A percentile compares a stretch with the other conserved stretches of the same genome.
Evolutionary conservation across 2,797 vertebrate genomes (phyloP).

Genomic region (Anas flavirostris): DNA sequence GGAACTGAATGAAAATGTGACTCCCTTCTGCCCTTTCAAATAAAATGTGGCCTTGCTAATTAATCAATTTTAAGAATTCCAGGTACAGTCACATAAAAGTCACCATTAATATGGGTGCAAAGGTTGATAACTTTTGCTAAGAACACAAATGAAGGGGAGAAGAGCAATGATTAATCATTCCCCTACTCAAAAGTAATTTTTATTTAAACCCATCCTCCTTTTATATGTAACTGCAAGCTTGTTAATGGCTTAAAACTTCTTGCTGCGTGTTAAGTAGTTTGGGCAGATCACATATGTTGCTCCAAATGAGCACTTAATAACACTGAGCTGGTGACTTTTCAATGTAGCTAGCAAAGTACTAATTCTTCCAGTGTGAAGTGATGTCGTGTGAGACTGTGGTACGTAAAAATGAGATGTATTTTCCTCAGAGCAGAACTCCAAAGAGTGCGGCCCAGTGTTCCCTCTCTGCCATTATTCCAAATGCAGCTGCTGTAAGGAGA

Average conservation of each 20-base stretch:
- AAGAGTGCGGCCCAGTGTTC: not conserved
- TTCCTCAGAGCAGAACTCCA: not conserved
- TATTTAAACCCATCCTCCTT: constrained; percentile 26
- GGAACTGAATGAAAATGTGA: constrained; percentile 44
- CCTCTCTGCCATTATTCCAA: not conserved
- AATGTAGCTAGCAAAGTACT: not conserved
- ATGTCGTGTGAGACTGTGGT: not conserved
- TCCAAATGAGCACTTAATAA: constrained; percentile 45
- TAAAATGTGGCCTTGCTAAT: constrained; percentile 50
- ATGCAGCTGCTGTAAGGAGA: not conserved
- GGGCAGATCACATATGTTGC: constrained; percentile 18
- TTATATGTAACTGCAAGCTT: not conserved
- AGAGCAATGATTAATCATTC: constrained; percentile 40
- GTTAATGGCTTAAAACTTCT: constrained; percentile 37
- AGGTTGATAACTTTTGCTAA: constrained; percentile 43
- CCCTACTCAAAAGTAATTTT: constrained; percentile 24
- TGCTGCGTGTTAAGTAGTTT: constrained; percentile 24
- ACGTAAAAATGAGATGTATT: not conserved
- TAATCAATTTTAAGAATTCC: constrained; percentile 53
- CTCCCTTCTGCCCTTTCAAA: constrained; percentile 29
- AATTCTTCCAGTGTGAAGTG: not conserved
- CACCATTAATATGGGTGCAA: constrained; percentile 14
- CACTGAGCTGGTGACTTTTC: not conserved
- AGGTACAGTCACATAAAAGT: constrained; percentile 25
- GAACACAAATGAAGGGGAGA: constrained; percentile 16